Conservation (phyloP, 1,140 invertebrate genomes). For the Drosophila novamexicana region DNA sequence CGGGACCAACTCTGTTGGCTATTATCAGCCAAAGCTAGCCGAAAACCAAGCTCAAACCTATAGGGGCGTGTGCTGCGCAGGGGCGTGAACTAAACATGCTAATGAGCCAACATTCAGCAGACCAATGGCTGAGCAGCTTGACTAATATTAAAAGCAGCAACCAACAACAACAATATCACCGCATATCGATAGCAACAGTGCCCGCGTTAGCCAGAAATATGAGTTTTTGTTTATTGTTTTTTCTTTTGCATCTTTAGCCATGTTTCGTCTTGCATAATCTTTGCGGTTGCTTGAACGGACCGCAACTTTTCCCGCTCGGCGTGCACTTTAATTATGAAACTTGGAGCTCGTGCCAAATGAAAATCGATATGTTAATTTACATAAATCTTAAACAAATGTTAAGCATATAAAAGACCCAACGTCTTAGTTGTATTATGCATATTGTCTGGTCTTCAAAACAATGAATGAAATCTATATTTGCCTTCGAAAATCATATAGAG, state of each 20-base stretch:
- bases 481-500: not conserved
- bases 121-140: slow-evolving; percentile 65
- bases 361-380: slow-evolving; percentile 65
- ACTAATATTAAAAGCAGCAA: slow-evolving; percentile 41
- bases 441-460: not conserved
- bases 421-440: slow-evolving; percentile 9
- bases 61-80: slow-evolving; percentile 66
- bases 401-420: slow-evolving; percentile 10
- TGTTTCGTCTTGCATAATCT: slow-evolving; percentile 67
- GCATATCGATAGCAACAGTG: slow-evolving; percentile 42
- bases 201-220: slow-evolving; percentile 66
- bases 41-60: slow-evolving; percentile 34
- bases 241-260: slow-evolving; percentile 34
- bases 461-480: slow-evolving; percentile 12
- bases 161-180: slow-evolving; percentile 9
- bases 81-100: slow-evolving; percentile 78
- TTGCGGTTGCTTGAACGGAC: slow-evolving; percentile 64
- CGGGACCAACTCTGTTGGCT: slow-evolving; percentile 15
- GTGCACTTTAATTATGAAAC: slow-evolving; percentile 71
- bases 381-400: slow-evolving; percentile 51
- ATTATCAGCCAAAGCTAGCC: slow-evolving; percentile 57
- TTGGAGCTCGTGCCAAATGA: slow-evolving; percentile 63
- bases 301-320: slow-evolving; percentile 62
- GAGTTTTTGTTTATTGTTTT: slow-evolving; percentile 56
- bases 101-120: slow-evolving; percentile 74